Evolutionary conservation across 2,797 vertebrate genomes (phyloP).

Genomic region (Pygocentrus nattereri): DNA sequence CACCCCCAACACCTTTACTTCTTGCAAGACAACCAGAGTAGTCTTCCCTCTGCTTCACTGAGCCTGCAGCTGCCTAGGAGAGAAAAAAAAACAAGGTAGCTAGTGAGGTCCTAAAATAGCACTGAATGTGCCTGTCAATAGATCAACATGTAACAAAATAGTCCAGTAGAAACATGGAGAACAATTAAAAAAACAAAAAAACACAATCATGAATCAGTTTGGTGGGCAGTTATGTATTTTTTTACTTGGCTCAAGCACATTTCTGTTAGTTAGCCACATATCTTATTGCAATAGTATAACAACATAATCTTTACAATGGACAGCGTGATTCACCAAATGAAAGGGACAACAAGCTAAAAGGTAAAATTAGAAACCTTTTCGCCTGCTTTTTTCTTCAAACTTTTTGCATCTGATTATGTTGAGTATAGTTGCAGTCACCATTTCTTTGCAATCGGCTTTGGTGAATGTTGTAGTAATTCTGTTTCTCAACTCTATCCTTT

Average conservation of each 20-base stretch:
- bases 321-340: background rate
- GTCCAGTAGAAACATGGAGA: background rate
- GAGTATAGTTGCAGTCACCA: no score
- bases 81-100: background rate
- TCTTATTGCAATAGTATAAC: background rate
- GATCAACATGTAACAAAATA: background rate
- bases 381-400: no score
- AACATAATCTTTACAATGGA: background rate
- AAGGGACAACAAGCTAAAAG: background rate
- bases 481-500: no score
- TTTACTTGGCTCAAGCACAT: no score
- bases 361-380: background rate
- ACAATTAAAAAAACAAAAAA: background rate
- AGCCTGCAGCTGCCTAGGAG: background rate
- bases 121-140: background rate
- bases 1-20: background rate
- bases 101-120: background rate
- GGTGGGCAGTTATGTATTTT: background rate
- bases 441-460: no score
- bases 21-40: background rate
- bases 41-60: background rate
- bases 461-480: no score
- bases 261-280: no score
- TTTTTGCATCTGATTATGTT: no score
- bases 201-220: background rate